Conservation (phyloP, 1,140 invertebrate genomes). For the Brachionus rotundiformis region DNA sequence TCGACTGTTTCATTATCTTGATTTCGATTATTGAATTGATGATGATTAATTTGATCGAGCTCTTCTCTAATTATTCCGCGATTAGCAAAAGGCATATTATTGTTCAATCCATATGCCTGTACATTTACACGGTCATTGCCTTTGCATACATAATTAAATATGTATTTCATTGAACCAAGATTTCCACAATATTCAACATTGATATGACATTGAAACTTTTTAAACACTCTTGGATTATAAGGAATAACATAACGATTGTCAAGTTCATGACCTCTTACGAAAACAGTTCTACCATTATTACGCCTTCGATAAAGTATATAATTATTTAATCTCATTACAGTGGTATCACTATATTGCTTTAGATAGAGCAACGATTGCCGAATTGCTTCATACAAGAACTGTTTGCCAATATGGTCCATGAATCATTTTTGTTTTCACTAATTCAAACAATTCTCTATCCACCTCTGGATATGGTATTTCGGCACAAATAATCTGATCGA, state of each 20-base stretch:
- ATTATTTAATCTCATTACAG: neutral
- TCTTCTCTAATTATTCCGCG: neutral
- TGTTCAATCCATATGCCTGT: neutral
- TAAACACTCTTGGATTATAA: neutral
- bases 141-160: conserved; percentile 3
- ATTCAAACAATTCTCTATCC: too few species aligned
- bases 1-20: neutral
- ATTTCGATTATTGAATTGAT: neutral
- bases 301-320: neutral
- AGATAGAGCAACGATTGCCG: too few species aligned
- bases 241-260: neutral
- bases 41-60: neutral
- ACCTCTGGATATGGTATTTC: too few species aligned
- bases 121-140: neutral
- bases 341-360: neutral
- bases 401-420: too few species aligned
- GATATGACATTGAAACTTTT: neutral
- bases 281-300: neutral
- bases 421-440: too few species aligned
- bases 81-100: neutral
- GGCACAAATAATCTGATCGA: too few species aligned
- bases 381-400: too few species aligned
- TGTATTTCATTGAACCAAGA: neutral
- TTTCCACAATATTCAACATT: neutral
- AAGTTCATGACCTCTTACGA: neutral